Evolutionary conservation across 2,888 invertebrate species (phyloP).

Genomic region (Cerastis rubricosa): DNA sequence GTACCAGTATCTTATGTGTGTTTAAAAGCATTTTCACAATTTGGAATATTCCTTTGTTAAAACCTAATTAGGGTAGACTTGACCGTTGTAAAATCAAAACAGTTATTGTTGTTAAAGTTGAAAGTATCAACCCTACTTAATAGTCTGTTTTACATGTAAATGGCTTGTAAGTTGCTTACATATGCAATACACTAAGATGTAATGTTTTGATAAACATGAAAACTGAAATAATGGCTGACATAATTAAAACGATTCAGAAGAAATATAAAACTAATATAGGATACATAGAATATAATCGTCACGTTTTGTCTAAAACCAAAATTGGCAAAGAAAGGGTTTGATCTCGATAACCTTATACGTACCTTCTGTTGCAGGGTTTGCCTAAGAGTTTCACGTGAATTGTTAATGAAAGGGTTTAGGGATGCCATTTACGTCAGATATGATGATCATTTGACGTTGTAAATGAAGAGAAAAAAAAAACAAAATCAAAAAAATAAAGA

Average conservation of each 20-base stretch:
- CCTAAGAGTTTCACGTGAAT: neutral
- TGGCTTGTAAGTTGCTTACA: constrained; percentile 68
- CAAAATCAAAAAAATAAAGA: neutral
- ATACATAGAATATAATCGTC: constrained; percentile 10
- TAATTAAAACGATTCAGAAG: constrained; percentile 60
- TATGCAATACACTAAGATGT: constrained; percentile 68
- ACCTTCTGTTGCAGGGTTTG: neutral
- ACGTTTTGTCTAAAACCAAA: constrained; percentile 44
- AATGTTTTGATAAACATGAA: constrained; percentile 68
- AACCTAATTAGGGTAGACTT: neutral
- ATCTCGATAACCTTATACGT: neutral
- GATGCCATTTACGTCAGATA: too few relatives aligned
- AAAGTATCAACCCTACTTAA: constrained; percentile 57
- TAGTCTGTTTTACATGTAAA: constrained; percentile 67
- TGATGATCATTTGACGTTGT: too few relatives aligned
- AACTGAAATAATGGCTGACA: constrained; percentile 66
- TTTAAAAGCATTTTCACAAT: too few relatives aligned
- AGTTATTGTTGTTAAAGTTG: neutral
- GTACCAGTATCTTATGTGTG: neutral
- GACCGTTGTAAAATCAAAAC: neutral
- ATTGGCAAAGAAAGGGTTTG: neutral
- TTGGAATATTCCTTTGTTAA: neutral
- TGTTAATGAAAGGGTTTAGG: too few relatives aligned
- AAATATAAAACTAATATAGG: constrained; percentile 48
- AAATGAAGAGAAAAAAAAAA: neutral